A percentile compares a stretch with the other conserved stretches of the same genome.
Evolutionary conservation across 1,140 invertebrate genomes (phyloP).

Genomic region (Camponotus vicinus): DNA sequence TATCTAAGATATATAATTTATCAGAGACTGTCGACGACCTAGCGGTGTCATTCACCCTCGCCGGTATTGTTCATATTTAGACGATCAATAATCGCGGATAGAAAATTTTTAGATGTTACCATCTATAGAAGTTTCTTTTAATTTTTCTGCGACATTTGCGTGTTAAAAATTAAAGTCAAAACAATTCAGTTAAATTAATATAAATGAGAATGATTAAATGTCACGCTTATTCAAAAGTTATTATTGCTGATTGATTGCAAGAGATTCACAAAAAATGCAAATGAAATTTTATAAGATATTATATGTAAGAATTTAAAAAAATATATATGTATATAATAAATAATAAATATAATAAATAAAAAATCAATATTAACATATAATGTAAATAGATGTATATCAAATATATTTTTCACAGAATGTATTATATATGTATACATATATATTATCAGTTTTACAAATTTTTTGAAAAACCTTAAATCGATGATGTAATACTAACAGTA

Average conservation of each 20-base stretch:
- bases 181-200: not conserved
- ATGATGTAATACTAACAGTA: not conserved
- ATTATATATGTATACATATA: not conserved
- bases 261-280: too few relatives aligned
- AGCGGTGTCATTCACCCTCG: conserved; percentile 48
- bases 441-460: too few relatives aligned
- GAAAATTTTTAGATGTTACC: conserved; percentile 37
- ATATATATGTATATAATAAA: too few relatives aligned
- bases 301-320: not conserved
- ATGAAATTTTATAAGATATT: too few relatives aligned
- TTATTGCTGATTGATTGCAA: too few relatives aligned
- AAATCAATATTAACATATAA: not conserved
- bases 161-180: not conserved
- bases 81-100: conserved; percentile 42
- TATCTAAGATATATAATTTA: conserved; percentile 54
- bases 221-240: not conserved
- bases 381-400: not conserved
- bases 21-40: conserved; percentile 51
- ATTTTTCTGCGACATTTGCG: not conserved
- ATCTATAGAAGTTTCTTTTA: not conserved
- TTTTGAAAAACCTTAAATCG: not conserved
- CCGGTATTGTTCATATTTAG: conserved; percentile 46
- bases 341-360: too few relatives aligned
- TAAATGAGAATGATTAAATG: not conserved
- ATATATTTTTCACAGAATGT: too few relatives aligned